Conservation (phyloP, 2,113 vertebrate genomes). For the Tichodroma muraria region DNA sequence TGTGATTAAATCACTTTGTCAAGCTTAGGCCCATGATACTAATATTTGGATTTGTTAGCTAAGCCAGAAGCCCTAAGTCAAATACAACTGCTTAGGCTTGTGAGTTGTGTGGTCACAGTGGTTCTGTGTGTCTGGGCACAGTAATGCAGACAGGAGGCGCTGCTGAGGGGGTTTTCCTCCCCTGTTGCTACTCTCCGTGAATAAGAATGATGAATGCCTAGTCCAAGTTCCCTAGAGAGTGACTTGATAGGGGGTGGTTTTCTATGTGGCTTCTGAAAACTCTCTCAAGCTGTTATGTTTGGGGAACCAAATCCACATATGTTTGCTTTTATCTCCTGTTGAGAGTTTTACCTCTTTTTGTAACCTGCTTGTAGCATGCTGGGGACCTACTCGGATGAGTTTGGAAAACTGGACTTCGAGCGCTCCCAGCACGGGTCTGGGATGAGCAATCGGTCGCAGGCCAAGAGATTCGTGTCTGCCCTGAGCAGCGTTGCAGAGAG, state of each 20-base stretch:
- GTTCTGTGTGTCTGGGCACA: background rate
- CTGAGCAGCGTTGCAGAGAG: conserved; percentile 84
- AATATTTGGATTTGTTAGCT: background rate
- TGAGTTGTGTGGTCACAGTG: background rate
- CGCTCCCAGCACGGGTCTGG: conserved; percentile 94
- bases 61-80: background rate
- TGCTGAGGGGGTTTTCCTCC: background rate
- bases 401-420: conserved; percentile 93
- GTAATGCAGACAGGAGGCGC: background rate
- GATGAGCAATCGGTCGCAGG: conserved; percentile 91
- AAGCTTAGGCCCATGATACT: background rate
- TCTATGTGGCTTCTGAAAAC: background rate
- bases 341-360: background rate
- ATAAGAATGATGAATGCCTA: too few relatives aligned
- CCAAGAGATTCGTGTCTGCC: conserved; percentile 85
- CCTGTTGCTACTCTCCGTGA: background rate
- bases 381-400: conserved; percentile 92
- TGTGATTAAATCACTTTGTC: background rate
- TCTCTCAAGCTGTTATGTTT: background rate
- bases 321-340: background rate
- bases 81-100: background rate
- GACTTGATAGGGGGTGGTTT: background rate
- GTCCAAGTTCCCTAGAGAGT: background rate
- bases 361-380: conserved; percentile 73
- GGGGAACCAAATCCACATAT: background rate